These are phyloP conservation scores for Drosophila cardini DNA, from an alignment of 1,140 invertebrate genomes.

Conservation along the genomic window DNA sequence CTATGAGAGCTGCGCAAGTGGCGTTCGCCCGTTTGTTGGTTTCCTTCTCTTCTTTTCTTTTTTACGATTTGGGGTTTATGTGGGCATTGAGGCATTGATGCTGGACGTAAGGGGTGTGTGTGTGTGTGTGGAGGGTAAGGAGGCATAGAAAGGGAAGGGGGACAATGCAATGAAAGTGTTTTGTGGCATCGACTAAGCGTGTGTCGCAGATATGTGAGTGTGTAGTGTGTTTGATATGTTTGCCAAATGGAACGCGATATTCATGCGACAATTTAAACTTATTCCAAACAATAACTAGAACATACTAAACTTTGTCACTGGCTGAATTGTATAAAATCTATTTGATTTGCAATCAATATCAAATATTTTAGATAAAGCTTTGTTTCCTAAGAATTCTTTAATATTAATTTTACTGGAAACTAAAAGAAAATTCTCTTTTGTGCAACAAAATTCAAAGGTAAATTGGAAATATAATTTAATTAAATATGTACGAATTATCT, in stretches of 20 bases:
- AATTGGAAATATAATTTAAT: too few relatives aligned
- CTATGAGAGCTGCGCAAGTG: conserved; percentile 67
- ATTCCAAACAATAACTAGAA: conserved; percentile 7
- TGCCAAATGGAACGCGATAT: conserved; percentile 38
- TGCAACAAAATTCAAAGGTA: too few relatives aligned
- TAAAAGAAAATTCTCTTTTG: too few relatives aligned
- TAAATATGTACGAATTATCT: too few relatives aligned
- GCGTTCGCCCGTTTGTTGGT: conserved; percentile 58
- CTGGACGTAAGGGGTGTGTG: neutral
- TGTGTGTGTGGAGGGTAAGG: neutral
- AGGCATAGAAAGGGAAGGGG: neutral
- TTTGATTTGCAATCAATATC: neutral
- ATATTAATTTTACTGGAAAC: too few relatives aligned
- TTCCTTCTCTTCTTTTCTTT: conserved; percentile 57
- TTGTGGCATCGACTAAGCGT: conserved; percentile 20
- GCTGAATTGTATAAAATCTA: neutral
- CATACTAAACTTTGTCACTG: too few relatives aligned
- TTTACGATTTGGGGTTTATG: conserved; percentile 77
- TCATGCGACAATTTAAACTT: conserved; percentile 30
- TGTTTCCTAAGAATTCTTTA: too few relatives aligned
- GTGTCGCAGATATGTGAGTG: conserved; percentile 2
- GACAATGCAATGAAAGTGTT: conserved; percentile 42
- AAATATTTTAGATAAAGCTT: too few relatives aligned
- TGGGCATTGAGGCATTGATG: conserved; percentile 38
- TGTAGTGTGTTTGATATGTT: conserved; percentile 17